These are phyloP conservation scores for Tichodroma muraria DNA, from an alignment of 2,113 vertebrate genomes.

Conservation along the genomic window DNA sequence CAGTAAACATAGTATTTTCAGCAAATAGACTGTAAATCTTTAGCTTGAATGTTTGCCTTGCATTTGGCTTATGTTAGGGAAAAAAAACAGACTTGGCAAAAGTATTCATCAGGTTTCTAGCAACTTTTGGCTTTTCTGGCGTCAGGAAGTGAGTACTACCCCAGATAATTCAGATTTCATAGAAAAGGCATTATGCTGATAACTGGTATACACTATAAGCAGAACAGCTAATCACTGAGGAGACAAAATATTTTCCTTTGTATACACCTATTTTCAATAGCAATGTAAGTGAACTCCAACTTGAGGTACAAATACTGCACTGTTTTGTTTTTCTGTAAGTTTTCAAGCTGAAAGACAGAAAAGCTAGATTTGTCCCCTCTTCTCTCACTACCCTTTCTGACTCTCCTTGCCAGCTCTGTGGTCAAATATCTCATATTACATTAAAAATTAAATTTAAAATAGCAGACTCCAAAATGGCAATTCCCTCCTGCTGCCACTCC, in stretches of 20 bases:
- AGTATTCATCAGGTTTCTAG: neutral
- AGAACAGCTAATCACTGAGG: neutral
- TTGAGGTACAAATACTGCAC: neutral
- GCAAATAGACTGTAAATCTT: neutral
- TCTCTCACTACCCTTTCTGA: neutral
- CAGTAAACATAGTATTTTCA: neutral
- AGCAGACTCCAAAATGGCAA: neutral
- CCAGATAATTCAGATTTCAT: neutral
- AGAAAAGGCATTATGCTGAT: neutral
- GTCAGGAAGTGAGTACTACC: neutral
- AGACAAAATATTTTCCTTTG: neutral
- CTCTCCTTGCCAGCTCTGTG: neutral
- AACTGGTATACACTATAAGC: neutral
- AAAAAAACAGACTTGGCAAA: neutral
- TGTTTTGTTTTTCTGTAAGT: too few relatives aligned
- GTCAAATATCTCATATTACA: neutral
- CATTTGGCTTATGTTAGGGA: neutral
- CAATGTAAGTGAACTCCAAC: neutral
- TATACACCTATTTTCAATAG: neutral
- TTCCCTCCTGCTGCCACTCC: neutral
- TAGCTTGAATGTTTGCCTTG: neutral
- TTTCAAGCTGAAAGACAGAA: neutral
- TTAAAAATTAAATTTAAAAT: constrained; percentile 16
- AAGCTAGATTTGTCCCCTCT: neutral
- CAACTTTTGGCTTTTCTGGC: neutral